Evolutionary conservation across 2,797 vertebrate genomes (phyloP).

Genomic region (Microctenopoma stevenorrisi): DNA sequence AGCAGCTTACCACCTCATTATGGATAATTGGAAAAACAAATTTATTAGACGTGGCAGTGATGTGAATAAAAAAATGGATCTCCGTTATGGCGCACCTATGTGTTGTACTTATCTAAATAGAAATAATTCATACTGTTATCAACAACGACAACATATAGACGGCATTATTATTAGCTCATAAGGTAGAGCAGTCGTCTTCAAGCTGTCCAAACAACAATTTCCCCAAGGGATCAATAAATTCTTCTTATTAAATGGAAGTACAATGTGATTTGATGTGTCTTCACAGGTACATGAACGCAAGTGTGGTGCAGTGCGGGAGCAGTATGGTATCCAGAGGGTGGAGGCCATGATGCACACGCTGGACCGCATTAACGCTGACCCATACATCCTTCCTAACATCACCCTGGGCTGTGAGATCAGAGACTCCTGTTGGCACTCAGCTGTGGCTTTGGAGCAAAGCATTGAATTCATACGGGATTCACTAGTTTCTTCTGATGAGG

Average conservation of each 20-base stretch:
- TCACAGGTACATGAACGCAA: conserved; percentile 94
- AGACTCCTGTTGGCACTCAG: conserved; percentile 98
- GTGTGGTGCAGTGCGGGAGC: conserved; percentile 95
- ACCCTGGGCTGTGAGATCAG: conserved; percentile 96
- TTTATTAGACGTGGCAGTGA: conserved; percentile 2
- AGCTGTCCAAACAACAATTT: too few relatives aligned
- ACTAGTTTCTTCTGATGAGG: conserved; percentile 87
- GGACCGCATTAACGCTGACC: conserved; percentile 95
- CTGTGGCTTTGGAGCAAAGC: conserved; percentile 97
- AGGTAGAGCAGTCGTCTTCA: too few relatives aligned
- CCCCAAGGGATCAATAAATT: too few relatives aligned
- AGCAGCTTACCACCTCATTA: conserved; percentile 39
- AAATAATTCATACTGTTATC: too few relatives aligned
- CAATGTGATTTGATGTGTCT: conserved; percentile 25
- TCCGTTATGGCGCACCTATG: conserved; percentile 19
- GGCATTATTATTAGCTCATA: background rate
- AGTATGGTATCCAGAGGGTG: conserved; percentile 98
- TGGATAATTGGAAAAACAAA: conserved; percentile 38
- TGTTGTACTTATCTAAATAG: background rate
- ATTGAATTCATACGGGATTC: conserved; percentile 99
- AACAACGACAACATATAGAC: background rate
- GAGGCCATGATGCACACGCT: conserved; percentile 97
- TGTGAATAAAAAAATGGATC: conserved; percentile 27
- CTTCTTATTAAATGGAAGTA: conserved; percentile 7
- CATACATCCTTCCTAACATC: conserved; percentile 92